Evolutionary conservation across 2,888 invertebrate species (phyloP).

Genomic region (Tetragonula carbonaria): DNA sequence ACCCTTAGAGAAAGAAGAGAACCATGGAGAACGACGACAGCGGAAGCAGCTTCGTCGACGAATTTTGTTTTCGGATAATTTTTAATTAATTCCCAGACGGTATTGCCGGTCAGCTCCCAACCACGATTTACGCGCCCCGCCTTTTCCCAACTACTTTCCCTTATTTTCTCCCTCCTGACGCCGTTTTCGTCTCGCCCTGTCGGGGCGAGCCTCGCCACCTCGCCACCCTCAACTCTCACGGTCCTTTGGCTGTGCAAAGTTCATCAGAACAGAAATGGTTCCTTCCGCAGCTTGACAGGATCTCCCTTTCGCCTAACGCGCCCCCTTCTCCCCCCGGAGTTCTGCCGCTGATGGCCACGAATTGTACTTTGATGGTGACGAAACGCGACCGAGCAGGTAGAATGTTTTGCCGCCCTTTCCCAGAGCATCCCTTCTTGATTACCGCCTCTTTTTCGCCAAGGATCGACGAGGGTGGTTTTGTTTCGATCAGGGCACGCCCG

Average conservation of each 20-base stretch:
- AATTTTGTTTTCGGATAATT: slow-evolving; percentile 75
- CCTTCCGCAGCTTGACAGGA: slow-evolving; percentile 53
- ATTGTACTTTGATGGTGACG: slow-evolving; percentile 66
- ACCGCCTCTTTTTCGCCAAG: slow-evolving; percentile 25
- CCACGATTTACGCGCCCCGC: slow-evolving; percentile 39
- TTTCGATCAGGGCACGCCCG: slow-evolving; percentile 18
- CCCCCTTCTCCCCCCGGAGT: not conserved
- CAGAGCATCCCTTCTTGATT: slow-evolving; percentile 41
- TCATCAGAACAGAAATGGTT: slow-evolving; percentile 61
- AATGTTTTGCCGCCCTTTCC: slow-evolving; percentile 33
- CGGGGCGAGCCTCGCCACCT: slow-evolving; percentile 14
- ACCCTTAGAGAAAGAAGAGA: not conserved
- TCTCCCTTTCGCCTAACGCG: slow-evolving; percentile 27
- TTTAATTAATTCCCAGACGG: slow-evolving; percentile 74
- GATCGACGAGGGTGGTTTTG: slow-evolving; percentile 4
- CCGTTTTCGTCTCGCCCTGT: slow-evolving; percentile 42
- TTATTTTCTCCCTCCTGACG: slow-evolving; percentile 13
- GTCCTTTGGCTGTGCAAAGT: slow-evolving; percentile 48
- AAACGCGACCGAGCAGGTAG: slow-evolving; percentile 60
- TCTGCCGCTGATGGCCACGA: slow-evolving; percentile 53
- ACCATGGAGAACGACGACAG: not conserved
- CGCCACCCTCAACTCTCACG: not conserved
- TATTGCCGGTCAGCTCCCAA: not conserved
- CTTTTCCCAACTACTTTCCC: slow-evolving; percentile 31
- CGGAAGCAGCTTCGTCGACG: slow-evolving; percentile 64